A percentile compares a stretch with the other conserved stretches of the same genome.
phyloP scores from a whole-genome alignment of 2,888 invertebrate species.

The Diachrysia chrysitis region DNA sequence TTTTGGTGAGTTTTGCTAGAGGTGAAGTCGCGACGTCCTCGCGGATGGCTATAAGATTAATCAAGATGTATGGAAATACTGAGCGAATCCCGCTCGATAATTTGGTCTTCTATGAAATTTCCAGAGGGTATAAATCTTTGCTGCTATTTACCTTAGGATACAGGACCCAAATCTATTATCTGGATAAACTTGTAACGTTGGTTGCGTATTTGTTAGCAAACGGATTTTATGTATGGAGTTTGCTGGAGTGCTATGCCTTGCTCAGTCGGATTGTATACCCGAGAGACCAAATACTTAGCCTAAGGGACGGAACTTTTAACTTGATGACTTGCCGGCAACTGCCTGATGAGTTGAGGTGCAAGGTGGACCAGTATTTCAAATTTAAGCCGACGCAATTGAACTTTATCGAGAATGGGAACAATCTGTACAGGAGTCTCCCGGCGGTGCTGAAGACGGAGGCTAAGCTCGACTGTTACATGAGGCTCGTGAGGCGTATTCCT shows the following conservation, averaged over 20 bases:
- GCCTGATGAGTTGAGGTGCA: conserved; percentile 32
- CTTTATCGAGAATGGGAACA: conserved; percentile 23
- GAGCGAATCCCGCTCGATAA: background rate
- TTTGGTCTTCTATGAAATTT: conserved; percentile 48
- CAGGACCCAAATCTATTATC: conserved; percentile 17
- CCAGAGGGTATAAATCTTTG: conserved; percentile 60
- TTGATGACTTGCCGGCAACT: conserved; percentile 30
- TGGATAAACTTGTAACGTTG: conserved; percentile 59
- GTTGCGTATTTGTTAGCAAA: conserved; percentile 55
- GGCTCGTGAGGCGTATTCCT: conserved; percentile 28
- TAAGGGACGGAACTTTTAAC: background rate
- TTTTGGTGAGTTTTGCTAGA: conserved; percentile 13
- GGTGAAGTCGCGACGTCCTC: conserved; percentile 5
- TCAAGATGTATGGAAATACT: background rate
- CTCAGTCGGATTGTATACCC: conserved; percentile 43
- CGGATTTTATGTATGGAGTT: conserved; percentile 62
- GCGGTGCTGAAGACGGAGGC: conserved; percentile 31
- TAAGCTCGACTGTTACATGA: conserved; percentile 28
- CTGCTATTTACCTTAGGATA: conserved; percentile 60
- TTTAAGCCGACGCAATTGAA: conserved; percentile 24
- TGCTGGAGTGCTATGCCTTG: conserved; percentile 59
- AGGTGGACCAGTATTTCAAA: conserved; percentile 36
- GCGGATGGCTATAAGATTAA: conserved; percentile 8
- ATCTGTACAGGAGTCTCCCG: conserved; percentile 39
- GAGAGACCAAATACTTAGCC: conserved; percentile 13